Percentiles rank a stretch among this genome's conserved stretches.
These are phyloP conservation scores for Lampropteryx suffumata DNA, from an alignment of 2,888 invertebrate species.

Conservation along the genomic window DNA sequence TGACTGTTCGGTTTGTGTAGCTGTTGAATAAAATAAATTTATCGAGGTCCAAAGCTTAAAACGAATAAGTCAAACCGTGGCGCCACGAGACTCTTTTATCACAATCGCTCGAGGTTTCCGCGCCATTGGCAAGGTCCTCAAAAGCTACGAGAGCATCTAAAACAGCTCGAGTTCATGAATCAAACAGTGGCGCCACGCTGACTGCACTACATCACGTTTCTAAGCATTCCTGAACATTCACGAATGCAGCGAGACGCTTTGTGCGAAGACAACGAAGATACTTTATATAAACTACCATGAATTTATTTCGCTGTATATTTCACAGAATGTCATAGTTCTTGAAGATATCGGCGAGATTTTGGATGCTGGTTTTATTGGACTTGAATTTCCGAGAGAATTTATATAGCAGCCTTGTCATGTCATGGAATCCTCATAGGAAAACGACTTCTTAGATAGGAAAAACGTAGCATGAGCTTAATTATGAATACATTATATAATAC, in stretches of 20 bases:
- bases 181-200: constrained; percentile 53
- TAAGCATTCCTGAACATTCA: constrained; percentile 47
- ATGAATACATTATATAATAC: too few species aligned
- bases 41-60: constrained; percentile 43
- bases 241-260: constrained; percentile 48
- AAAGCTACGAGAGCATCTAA: constrained; percentile 4
- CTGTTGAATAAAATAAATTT: constrained; percentile 1
- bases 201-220: constrained; percentile 51
- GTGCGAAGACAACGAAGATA: constrained; percentile 57
- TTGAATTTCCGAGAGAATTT: too few species aligned
- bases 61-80: constrained; percentile 41
- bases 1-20: background rate
- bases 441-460: too few species aligned
- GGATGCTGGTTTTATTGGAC: background rate
- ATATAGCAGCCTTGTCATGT: too few species aligned
- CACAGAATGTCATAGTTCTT: constrained; percentile 39
- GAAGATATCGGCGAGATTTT: background rate
- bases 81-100: background rate
- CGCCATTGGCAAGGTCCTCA: constrained; percentile 9
- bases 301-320: constrained; percentile 65
- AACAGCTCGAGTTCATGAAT: constrained; percentile 14
- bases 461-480: too few species aligned
- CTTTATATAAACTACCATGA: constrained; percentile 54
- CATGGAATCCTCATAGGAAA: too few species aligned
- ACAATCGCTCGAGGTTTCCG: constrained; percentile 41